Evolutionary conservation across 1,140 invertebrate species (phyloP), one percentile per base, ranked within the genome.

Genomic region (Pollicipes pollicipes): DNA sequence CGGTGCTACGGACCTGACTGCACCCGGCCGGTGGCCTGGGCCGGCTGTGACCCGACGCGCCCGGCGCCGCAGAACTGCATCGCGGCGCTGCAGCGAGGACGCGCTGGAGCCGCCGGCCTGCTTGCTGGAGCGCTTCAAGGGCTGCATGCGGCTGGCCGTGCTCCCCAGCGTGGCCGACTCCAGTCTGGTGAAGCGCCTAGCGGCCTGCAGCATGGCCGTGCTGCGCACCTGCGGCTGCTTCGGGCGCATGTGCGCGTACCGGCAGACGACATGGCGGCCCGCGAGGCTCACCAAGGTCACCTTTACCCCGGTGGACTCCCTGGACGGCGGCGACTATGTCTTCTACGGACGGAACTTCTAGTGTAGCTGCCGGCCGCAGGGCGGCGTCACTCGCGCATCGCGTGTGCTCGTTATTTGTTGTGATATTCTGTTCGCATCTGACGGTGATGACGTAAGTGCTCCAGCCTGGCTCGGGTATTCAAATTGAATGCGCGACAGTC

Each of bases 121-220:
- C 80, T 82, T 73, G 76, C 80, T 69, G 80, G 83, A 30, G 83
- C 83, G 85, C 63, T 88, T 94, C 81, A 89, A 91, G 0, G 90
- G 91, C 30, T 83, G 88, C 73, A 80, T 96, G 72, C 81, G 84
- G 29, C 87, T 91, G 75, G 85, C 85, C 76, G 81, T 92, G 26
- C 80, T 93, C 74, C 81, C 85, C 21, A 81, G 82, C 31, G 83
- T 90, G 29, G 80, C 83, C n/a, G 93, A 95, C 79, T 86, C 87
- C 73, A 89, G 88, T 70, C 85, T 93, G 69, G 83, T 88, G 67
- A 93, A 94, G 78, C 82, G 91, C 75, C 82, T 96, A n/a, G 82
- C 95, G 58, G 90, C 93, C 0, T 93, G 91, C 77, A 81, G 91
- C 72, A 82, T 97, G 32, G 91, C 91, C 26, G 90, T 91, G 45